Conservation (phyloP, 2,888 invertebrate genomes). For the Tromatobia lineatoria region DNA sequence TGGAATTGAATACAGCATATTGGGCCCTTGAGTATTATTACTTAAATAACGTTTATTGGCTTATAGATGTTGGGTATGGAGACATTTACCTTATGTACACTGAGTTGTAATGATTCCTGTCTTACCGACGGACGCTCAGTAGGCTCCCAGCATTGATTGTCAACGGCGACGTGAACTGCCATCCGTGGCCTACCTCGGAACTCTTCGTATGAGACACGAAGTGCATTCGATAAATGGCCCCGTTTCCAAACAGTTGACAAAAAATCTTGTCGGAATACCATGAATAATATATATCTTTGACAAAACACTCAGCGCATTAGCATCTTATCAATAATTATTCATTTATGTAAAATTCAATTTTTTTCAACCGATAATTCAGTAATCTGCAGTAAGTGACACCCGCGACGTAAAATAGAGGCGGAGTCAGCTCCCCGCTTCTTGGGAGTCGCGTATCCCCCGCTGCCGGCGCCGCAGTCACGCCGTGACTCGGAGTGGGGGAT, state of each 20-base stretch:
- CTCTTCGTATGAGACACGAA: neutral
- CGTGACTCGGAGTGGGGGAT: conserved; percentile 79
- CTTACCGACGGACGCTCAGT: conserved; percentile 15
- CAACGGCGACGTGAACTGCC: conserved; percentile 2
- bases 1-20: too few relatives aligned
- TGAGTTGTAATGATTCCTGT: neutral
- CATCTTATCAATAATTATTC: neutral
- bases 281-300: neutral
- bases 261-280: neutral
- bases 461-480: conserved; percentile 74
- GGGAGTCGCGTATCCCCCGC: conserved; percentile 1
- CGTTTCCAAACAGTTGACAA: neutral
- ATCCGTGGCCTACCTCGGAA: conserved; percentile 20
- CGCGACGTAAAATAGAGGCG: conserved; percentile 64
- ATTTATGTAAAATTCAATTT: neutral
- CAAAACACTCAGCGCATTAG: neutral
- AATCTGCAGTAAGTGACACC: neutral
- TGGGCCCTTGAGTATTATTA: too few relatives aligned
- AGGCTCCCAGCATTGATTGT: neutral
- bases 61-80: too few relatives aligned
- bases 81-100: too few relatives aligned
- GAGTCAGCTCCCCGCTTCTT: conserved; percentile 64
- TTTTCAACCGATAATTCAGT: conserved; percentile 18
- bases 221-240: conserved; percentile 1
- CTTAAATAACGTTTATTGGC: too few relatives aligned